Evolutionary conservation across 2,888 invertebrate species (phyloP), one percentile per base, ranked within the genome.

Genomic region (Hesperia comma): DNA sequence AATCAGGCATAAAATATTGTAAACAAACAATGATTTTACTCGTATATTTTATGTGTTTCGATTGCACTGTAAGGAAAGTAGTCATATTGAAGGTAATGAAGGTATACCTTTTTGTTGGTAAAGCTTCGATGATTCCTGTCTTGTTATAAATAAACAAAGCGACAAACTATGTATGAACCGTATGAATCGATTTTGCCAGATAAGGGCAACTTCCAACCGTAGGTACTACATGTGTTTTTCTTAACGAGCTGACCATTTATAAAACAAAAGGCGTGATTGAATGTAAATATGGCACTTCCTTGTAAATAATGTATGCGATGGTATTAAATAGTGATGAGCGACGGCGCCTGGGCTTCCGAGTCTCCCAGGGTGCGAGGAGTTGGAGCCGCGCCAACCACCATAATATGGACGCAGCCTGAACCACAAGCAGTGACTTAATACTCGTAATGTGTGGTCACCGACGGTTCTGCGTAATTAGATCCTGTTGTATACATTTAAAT

Each of bases 241-340:
- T 49, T 49, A 49, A 19, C 19, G 49, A 49, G 19, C 57, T 43
- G 41, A 32, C 21, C 66, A 66, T 61, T 66, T 54, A 60, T 66
- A 60, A 51, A 66, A 55, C 66, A 60, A 51, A 41, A 54, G 60
- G 51, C 60, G 60, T 61, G 61, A 67, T 61, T 46, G 63, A 55
- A 63, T 72, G 78, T 79, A 76, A 78, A 79, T 79, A 81, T 76
- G 79, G 74, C 78, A 79, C 69, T 74, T 72, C 67, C 68, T 68
- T 64, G 76, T 82, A 77, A 80, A 81, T 82, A 79, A 81, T 80
- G 79, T 79, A 82, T 81, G n/a, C n/a, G 81, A 79, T 75, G 72
- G 71, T 70, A 79, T 79, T 78, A 76, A 76, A 79, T 73, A 77
- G 73, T 74, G 73, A 76, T 74, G 74, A 75, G 75, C 63, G 63